Evolutionary conservation across 2,113 vertebrate genomes (phyloP).

Genomic region (Heteronetta atricapilla): DNA sequence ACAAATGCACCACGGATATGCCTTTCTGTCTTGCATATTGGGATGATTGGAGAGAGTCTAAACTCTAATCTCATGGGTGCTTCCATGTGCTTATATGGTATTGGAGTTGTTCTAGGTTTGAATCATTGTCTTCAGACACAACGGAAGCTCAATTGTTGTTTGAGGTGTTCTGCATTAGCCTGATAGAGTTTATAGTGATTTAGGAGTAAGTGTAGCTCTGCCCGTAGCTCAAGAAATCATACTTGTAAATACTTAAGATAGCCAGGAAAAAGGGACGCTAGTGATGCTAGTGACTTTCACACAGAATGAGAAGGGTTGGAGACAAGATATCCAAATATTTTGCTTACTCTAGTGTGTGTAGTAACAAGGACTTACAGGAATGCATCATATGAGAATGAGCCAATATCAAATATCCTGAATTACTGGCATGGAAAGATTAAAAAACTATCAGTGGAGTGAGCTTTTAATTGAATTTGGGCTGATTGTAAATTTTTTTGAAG

Average conservation of each 20-base stretch:
- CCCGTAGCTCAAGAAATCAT: background rate
- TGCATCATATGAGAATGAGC: background rate
- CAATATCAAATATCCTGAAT: background rate
- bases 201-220: background rate
- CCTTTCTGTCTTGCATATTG: background rate
- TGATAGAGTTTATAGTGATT: background rate
- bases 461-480: background rate
- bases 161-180: background rate
- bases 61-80: background rate
- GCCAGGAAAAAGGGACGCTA: background rate
- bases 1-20: background rate
- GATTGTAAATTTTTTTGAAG: background rate
- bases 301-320: background rate
- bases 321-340: background rate
- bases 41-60: background rate
- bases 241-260: background rate
- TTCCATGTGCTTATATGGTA: background rate
- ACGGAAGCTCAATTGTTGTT: background rate
- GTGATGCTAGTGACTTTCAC: background rate
- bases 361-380: background rate
- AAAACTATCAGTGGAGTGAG: background rate
- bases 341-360: background rate
- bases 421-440: background rate
- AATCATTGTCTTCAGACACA: background rate
- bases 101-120: background rate